Conservation (phyloP, 2,888 invertebrate genomes). For the Allophyes oxyacanthae region DNA sequence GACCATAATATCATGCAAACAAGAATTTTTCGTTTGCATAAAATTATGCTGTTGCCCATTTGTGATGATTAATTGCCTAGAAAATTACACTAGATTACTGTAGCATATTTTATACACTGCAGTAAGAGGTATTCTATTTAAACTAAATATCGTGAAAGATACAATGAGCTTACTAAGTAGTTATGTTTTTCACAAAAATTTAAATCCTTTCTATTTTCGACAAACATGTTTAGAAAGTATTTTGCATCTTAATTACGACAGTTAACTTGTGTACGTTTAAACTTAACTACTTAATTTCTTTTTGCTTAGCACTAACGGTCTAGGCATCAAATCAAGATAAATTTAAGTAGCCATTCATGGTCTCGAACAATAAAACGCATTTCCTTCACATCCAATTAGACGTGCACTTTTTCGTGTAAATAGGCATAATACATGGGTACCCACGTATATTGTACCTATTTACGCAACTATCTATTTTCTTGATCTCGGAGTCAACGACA, state of each 20-base stretch:
- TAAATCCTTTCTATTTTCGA: too few relatives aligned
- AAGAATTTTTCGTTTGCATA: not conserved
- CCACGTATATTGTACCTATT: conserved; percentile 43
- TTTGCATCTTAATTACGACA: too few relatives aligned
- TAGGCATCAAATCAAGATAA: conserved; percentile 30
- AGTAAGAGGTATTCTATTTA: too few relatives aligned
- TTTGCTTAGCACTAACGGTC: conserved; percentile 26
- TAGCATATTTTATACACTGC: not conserved
- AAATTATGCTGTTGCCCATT: conserved; percentile 4
- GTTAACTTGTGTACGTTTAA: not conserved
- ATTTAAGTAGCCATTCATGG: conserved; percentile 29
- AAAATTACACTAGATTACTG: conserved; percentile 10
- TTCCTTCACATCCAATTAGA: conserved; percentile 53
- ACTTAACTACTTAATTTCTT: conserved; percentile 23
- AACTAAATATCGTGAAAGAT: too few relatives aligned
- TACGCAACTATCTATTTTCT: conserved; percentile 40
- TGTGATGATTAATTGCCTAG: conserved; percentile 4
- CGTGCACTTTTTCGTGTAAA: conserved; percentile 33
- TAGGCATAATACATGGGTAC: conserved; percentile 35
- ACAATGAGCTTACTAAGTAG: too few relatives aligned
- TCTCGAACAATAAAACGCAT: conserved; percentile 40
- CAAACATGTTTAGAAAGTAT: too few relatives aligned
- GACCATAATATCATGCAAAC: conserved; percentile 11
- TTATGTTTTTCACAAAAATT: too few relatives aligned
- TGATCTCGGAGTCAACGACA: conserved; percentile 53